phyloP scores from a whole-genome alignment of 2,113 vertebrate species.

The Bungarus multicinctus region DNA sequence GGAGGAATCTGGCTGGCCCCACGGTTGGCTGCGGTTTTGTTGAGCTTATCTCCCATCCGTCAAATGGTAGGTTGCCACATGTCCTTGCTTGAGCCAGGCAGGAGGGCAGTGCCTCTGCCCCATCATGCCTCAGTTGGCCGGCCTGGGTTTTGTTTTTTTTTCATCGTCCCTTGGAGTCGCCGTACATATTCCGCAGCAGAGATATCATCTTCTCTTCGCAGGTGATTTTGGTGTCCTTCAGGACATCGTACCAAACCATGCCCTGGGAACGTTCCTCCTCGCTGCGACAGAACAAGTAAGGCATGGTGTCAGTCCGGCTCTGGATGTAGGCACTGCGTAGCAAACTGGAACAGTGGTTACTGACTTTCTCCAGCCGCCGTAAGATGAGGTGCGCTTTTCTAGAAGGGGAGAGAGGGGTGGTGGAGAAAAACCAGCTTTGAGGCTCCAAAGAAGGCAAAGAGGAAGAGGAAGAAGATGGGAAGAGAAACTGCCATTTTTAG shows the following conservation, averaged over 20 bases:
- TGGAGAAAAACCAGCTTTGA: not conserved
- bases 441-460: not conserved
- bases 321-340: conserved; percentile 91
- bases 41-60: conserved; percentile 64
- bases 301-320: conserved; percentile 90
- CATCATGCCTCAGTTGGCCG: conserved; percentile 51
- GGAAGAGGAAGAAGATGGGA: not conserved
- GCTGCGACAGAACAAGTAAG: conserved; percentile 88
- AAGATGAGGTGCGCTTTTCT: conserved; percentile 97
- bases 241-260: conserved; percentile 83
- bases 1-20: conserved; percentile 45
- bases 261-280: conserved; percentile 82
- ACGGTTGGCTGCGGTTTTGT: conserved; percentile 48
- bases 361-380: conserved; percentile 87
- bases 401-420: conserved; percentile 22
- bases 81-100: conserved; percentile 53
- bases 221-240: conserved; percentile 87
- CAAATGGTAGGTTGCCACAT: conserved; percentile 50
- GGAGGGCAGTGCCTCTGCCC: conserved; percentile 6
- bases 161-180: conserved; percentile 96
- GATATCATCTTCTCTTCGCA: conserved; percentile 95
- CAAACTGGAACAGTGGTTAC: conserved; percentile 80
- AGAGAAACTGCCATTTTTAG: not conserved
- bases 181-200: conserved; percentile 93
- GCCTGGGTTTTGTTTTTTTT: conserved; percentile 39